A percentile compares a stretch with the other conserved stretches of the same genome.
phyloP scores from a whole-genome alignment of 2,888 invertebrate species.

The Syritta pipiens region DNA sequence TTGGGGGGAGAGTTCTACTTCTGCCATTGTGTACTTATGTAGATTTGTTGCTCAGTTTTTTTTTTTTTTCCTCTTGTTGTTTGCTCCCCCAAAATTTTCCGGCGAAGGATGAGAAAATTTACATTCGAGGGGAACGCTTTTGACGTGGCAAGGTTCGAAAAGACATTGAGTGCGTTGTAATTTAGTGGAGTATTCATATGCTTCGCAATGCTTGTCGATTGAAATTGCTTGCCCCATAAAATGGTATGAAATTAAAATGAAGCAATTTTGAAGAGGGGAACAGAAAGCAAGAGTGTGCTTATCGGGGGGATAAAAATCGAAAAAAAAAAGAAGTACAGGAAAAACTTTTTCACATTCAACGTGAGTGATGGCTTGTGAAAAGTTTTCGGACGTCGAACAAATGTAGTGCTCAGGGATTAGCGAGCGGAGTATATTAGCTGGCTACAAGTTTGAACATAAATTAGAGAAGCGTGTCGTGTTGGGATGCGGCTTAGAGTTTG shows the following conservation, averaged over 20 bases:
- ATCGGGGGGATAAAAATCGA: no score
- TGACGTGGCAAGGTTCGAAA: not conserved
- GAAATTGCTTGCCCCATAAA: slow-evolving; percentile 15
- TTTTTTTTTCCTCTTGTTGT: not conserved
- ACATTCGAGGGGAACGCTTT: slow-evolving; percentile 9
- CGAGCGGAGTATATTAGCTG: no score
- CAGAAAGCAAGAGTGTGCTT: not conserved
- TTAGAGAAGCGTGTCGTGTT: no score
- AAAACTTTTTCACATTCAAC: not conserved
- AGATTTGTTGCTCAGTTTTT: slow-evolving; percentile 55
- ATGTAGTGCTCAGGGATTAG: no score
- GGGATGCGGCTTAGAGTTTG: no score
- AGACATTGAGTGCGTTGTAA: slow-evolving; percentile 27
- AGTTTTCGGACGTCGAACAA: slow-evolving; percentile 26
- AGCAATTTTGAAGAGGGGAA: slow-evolving; percentile 1
- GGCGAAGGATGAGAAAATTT: slow-evolving; percentile 15
- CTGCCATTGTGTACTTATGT: slow-evolving; percentile 51
- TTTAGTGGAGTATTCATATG: slow-evolving; percentile 27
- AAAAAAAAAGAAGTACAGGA: no score
- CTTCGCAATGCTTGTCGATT: slow-evolving; percentile 2
- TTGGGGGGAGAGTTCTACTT: not conserved
- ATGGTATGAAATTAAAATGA: slow-evolving; percentile 39
- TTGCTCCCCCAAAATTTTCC: not conserved
- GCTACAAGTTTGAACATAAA: no score
- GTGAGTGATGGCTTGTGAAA: slow-evolving; percentile 21